Base-by-base conservation (phyloP, 2,113 vertebrate species). In the Hippocampus comes region DNA sequence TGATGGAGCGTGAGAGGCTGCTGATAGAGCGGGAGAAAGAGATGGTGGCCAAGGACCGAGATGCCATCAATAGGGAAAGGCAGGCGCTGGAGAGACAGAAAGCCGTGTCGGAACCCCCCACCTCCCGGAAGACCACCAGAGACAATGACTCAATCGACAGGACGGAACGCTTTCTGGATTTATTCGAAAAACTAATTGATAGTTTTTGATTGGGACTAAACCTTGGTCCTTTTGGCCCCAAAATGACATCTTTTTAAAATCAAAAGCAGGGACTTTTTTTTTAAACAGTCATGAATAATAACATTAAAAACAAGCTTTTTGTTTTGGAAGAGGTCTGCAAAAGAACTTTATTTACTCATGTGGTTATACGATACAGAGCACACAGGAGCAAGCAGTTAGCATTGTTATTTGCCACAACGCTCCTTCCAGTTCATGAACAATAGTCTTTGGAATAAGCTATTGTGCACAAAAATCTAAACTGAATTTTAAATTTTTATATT, bases 301-400 rank as follows among this genome's bases (percentile, higher is more conserved):
- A 23, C 23, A 23, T 9, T 17, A 91, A 90, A 84, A 76, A 91
- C 91, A 87, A 90, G 78, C 57, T 89, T 81, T 10, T 49, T 48
- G 72, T 30, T 77, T 83, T 88, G 70, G 79, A 86, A 92, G 87
- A 91, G 87, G 89, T 90, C 90, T 87, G 91, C 81, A 88, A 88
- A 90, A 90, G 82, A 90, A 86, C 84, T 93, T 94, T 94, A 94
- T 94, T 94, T 75, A 91, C 86, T 88, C 57, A 27, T 88, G 89
- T 91, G 91, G 89, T 90, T 89, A 90, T 91, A 93, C 86, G 82
- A 91, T 93, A 92, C 91, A 92, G 86, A 91, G 87, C 82, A 92
- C 89, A 92, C 82, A 91, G 81, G 77, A 80, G 76, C 82, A 78
- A 76, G 78, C 79, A 89, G 63, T 80, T 82, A 82, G 83, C 70